These are phyloP conservation scores for Catharus bicknelli DNA, from an alignment of 2,113 vertebrate species.

Conservation along the genomic window DNA sequence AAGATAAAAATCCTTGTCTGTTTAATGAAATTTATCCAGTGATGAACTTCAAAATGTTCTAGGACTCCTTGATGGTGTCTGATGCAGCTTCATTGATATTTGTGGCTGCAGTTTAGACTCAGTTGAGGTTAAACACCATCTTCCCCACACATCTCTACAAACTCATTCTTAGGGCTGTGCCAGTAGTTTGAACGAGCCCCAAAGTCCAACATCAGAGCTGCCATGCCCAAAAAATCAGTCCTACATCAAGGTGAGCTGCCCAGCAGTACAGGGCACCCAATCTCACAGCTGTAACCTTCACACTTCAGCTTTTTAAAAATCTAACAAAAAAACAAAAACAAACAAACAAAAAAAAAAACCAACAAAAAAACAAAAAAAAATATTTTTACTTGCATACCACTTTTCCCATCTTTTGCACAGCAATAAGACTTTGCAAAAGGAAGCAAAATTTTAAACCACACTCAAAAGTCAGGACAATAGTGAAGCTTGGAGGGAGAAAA, in stretches of 20 bases:
- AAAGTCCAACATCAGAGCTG: neutral
- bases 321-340: neutral
- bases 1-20: neutral
- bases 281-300: neutral
- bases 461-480: neutral
- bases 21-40: neutral
- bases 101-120: neutral
- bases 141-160: neutral
- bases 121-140: neutral
- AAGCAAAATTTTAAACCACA: neutral
- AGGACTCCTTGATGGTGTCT: neutral
- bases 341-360: no score
- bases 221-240: neutral
- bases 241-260: accelerated
- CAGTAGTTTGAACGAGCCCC: neutral
- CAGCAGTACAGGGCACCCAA: neutral
- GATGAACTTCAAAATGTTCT: neutral
- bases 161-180: neutral
- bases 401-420: neutral
- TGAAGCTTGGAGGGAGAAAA: constrained; percentile 27
- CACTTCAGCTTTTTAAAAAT: neutral
- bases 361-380: neutral
- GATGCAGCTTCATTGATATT: neutral
- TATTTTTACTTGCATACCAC: neutral
- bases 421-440: neutral